Conservation (phyloP, 1,140 invertebrate genomes). For the Tetramorium alpestre region DNA sequence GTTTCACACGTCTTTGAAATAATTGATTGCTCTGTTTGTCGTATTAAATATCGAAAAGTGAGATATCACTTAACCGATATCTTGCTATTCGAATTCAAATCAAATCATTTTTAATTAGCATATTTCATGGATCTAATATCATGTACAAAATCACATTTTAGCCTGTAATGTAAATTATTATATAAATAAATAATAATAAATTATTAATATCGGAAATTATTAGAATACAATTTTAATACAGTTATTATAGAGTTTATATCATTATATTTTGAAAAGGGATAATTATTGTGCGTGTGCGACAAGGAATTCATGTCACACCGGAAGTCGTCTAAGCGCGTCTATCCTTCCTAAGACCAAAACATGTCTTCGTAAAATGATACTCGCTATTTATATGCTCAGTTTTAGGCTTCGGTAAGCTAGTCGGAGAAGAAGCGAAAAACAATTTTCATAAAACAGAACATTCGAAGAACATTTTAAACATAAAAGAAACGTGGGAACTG, state of each 20-base stretch:
- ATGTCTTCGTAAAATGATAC: conserved; percentile 54
- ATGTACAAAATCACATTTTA: neutral
- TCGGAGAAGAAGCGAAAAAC: neutral
- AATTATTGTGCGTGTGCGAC: neutral
- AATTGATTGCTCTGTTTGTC: neutral
- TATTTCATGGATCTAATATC: neutral
- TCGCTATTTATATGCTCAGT: neutral
- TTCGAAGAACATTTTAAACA: conserved; percentile 2
- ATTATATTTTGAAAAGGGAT: neutral
- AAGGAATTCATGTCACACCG: conserved; percentile 36
- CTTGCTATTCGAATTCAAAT: neutral
- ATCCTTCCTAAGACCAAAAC: conserved; percentile 37
- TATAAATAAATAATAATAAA: neutral
- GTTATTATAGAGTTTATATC: neutral
- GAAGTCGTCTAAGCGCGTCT: conserved; percentile 54
- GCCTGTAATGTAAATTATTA: neutral
- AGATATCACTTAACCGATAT: neutral
- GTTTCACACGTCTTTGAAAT: neutral
- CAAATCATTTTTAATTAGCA: neutral
- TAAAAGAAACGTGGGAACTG: neutral
- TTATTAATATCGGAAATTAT: neutral
- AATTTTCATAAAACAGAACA: neutral
- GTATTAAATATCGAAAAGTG: neutral
- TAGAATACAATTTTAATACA: neutral
- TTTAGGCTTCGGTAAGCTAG: conserved; percentile 16